phyloP scores from a whole-genome alignment of 1,140 invertebrate species.

The Himalopsyche phryganea region DNA sequence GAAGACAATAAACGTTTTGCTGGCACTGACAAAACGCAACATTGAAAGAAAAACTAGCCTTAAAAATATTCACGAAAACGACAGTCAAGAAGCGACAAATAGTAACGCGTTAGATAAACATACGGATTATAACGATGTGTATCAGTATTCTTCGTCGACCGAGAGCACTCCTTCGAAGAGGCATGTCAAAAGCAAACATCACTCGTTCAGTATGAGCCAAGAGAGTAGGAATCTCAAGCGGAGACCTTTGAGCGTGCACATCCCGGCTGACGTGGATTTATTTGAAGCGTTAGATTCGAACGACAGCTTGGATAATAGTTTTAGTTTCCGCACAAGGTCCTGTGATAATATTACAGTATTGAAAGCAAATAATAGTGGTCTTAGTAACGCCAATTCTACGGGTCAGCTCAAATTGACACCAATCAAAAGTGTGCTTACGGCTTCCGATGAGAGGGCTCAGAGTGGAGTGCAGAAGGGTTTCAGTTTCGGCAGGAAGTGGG shows the following conservation, averaged over 20 bases:
- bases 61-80: conserved; percentile 17
- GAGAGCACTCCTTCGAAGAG: conserved; percentile 45
- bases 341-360: conserved; percentile 33
- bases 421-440: conserved; percentile 11
- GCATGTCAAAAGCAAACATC: conserved; percentile 25
- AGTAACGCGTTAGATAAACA: conserved; percentile 8
- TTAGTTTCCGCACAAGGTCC: conserved; percentile 38
- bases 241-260: conserved; percentile 48
- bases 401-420: conserved; percentile 27
- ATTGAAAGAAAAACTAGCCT: conserved; percentile 32
- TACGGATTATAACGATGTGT: conserved; percentile 15
- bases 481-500: conserved; percentile 54
- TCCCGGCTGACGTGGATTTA: conserved; percentile 44
- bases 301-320: conserved; percentile 42
- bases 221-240: conserved; percentile 37
- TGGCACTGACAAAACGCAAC: conserved; percentile 48
- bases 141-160: conserved; percentile 40
- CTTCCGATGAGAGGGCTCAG: conserved; percentile 10
- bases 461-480: conserved; percentile 49
- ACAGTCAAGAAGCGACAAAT: neutral
- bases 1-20: conserved; percentile 51
- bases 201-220: conserved; percentile 25
- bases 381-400: conserved; percentile 15
- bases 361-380: conserved; percentile 22
- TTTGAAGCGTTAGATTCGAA: conserved; percentile 45